Evolutionary conservation across 1,140 invertebrate genomes (phyloP).

Genomic region (Lerema accius): DNA sequence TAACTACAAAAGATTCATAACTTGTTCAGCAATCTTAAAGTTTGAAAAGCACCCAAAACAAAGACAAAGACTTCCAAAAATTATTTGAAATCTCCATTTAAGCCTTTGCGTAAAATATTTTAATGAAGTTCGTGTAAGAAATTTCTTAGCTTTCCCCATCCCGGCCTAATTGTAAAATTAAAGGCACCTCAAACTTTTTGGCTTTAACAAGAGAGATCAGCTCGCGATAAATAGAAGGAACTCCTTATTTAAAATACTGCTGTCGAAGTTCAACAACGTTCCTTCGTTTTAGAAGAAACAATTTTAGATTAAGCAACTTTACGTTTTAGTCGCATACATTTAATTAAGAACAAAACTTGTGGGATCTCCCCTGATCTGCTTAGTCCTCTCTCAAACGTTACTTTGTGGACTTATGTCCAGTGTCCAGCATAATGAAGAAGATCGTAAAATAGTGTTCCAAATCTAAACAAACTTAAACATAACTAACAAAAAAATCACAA

Average conservation of each 20-base stretch:
- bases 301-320: not conserved
- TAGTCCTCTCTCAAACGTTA: no score
- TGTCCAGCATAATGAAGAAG: no score
- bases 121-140: constrained; percentile 53
- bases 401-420: no score
- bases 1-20: constrained; percentile 18
- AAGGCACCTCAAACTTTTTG: constrained; percentile 43
- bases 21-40: constrained; percentile 4
- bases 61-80: constrained; percentile 36
- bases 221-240: constrained; percentile 4
- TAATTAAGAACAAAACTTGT: no score
- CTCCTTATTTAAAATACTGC: constrained; percentile 5
- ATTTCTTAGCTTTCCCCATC: constrained; percentile 39
- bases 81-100: constrained; percentile 39
- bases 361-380: no score
- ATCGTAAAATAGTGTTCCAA: no score
- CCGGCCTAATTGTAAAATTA: constrained; percentile 53
- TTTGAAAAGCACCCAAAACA: constrained; percentile 23
- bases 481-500: no score
- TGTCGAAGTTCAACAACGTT: constrained; percentile 24
- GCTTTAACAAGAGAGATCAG: constrained; percentile 40
- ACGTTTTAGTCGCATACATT: no score
- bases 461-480: no score
- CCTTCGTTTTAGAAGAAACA: not conserved
- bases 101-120: constrained; percentile 63